These are phyloP conservation scores for Amorpha juglandis DNA, from an alignment of 2,888 invertebrate species.

Conservation along the genomic window DNA sequence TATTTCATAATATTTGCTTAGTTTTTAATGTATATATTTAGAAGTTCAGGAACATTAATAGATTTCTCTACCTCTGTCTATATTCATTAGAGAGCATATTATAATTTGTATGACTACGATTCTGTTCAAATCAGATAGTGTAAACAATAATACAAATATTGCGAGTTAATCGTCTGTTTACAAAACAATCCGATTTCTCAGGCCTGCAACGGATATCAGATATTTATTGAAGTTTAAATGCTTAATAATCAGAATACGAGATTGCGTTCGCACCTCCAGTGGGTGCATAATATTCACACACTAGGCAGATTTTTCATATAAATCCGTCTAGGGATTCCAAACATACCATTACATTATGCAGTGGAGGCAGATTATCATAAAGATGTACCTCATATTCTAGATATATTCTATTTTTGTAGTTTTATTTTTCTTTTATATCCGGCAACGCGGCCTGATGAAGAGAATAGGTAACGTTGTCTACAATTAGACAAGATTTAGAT, in stretches of 20 bases:
- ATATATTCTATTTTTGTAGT: conserved; percentile 16
- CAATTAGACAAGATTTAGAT: too few relatives aligned
- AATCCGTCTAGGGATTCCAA: conserved; percentile 62
- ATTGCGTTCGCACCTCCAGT: conserved; percentile 39
- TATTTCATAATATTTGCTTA: too few relatives aligned
- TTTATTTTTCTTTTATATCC: not conserved
- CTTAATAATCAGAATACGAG: conserved; percentile 14
- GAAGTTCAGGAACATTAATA: too few relatives aligned
- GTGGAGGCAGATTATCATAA: conserved; percentile 76
- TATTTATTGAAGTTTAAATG: conserved; percentile 15
- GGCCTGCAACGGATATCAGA: not conserved
- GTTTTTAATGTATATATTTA: too few relatives aligned
- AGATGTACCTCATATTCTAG: conserved; percentile 45
- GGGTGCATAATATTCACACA: conserved; percentile 60
- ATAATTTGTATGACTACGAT: not conserved
- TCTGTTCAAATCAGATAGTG: not conserved
- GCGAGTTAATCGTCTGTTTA: not conserved
- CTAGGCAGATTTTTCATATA: conserved; percentile 64
- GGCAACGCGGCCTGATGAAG: too few relatives aligned
- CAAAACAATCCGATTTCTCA: not conserved
- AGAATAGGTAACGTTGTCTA: not conserved
- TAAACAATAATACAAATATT: not conserved
- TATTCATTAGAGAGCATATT: too few relatives aligned
- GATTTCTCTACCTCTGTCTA: too few relatives aligned
- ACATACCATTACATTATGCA: conserved; percentile 76